Evolutionary conservation across 2,113 vertebrate genomes (phyloP), one percentile per base, ranked within the genome.

Genomic region (Strix aluco): DNA sequence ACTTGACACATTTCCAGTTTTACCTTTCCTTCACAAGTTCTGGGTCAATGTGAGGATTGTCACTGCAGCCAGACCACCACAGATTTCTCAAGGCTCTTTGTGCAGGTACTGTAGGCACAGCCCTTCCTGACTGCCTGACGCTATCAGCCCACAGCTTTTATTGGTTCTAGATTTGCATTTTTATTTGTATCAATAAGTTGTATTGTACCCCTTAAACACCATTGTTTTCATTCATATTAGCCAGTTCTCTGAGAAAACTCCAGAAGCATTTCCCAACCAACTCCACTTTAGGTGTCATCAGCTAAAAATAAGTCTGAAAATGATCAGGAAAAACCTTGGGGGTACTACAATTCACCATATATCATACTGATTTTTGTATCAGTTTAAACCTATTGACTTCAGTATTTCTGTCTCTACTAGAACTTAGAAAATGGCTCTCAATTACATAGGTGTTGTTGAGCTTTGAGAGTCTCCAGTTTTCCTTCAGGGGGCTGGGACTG

Each of bases 191-290:
- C 34, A 57, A 1, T 29, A 34, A 32, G 7, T 62, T 80, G 6
- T 80, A 2, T 23, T 0, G 0, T 58, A 58, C 54, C 23, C 14
- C 9, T 87, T 49, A 44, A 57, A 85, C 42, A 0, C 0, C 15
- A 8, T 8, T 5, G 2, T 12, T 54, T 70, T 70, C 23, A 22
- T 87, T 77, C 6, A 11, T 40, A 1, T 34, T 0, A 74, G 34
- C 6, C 55, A 30, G 6, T 54, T 90, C 9, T 66, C 46, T 15
- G 25, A 49, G 25, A 6, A 14, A 61, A 42, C 10, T 80, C 20
- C 29, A 38, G 36, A 90, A 78, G 3, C 3, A 1, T 15, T 26
- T 92, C 19, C 21, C 26, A 74, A 13, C 2, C 36, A 62, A 16
- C 5, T 40, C 22, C 5, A 6, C 18, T 54, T 70, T 19, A 21